phyloP scores from a whole-genome alignment of 1,140 invertebrate species.

The Drosophila grimshawi region DNA sequence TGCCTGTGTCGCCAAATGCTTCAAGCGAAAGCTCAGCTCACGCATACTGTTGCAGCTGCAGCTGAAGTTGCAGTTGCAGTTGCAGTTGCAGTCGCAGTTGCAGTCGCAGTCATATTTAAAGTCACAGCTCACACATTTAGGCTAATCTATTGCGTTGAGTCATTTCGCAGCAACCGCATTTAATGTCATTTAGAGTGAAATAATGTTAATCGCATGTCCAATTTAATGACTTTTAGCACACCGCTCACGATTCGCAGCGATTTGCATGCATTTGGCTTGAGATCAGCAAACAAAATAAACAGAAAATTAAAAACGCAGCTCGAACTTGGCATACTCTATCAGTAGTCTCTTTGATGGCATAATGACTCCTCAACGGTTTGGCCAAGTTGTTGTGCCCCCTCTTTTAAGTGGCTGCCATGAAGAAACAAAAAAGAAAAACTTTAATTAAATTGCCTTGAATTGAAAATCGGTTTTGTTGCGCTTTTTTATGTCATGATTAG shows the following conservation, averaged over 20 bases:
- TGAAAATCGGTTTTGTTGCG: conserved; percentile 81
- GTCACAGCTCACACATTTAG: conserved; percentile 37
- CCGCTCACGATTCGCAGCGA: conserved; percentile 42
- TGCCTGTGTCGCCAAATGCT: background rate
- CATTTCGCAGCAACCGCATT: conserved; percentile 44
- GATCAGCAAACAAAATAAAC: conserved; percentile 46
- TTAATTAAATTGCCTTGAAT: conserved; percentile 80
- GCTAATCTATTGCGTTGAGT: conserved; percentile 45
- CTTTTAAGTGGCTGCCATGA: background rate
- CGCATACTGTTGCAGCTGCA: background rate
- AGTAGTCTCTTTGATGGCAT: background rate
- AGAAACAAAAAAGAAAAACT: conserved; percentile 38
- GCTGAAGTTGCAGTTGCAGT: background rate
- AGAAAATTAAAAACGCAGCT: background rate
- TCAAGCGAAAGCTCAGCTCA: conserved; percentile 22
- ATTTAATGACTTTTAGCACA: conserved; percentile 72
- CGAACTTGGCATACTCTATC: conserved; percentile 2
- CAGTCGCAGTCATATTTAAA: background rate
- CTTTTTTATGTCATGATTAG: conserved; percentile 82
- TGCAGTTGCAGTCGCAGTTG: background rate
- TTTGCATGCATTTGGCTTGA: conserved; percentile 50
- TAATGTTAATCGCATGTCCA: conserved; percentile 76
- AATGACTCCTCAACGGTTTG: background rate
- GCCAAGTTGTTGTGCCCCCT: background rate
- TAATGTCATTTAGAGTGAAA: conserved; percentile 70